phyloP scores from a whole-genome alignment of 2,888 invertebrate species.

The Sericinus montela region DNA sequence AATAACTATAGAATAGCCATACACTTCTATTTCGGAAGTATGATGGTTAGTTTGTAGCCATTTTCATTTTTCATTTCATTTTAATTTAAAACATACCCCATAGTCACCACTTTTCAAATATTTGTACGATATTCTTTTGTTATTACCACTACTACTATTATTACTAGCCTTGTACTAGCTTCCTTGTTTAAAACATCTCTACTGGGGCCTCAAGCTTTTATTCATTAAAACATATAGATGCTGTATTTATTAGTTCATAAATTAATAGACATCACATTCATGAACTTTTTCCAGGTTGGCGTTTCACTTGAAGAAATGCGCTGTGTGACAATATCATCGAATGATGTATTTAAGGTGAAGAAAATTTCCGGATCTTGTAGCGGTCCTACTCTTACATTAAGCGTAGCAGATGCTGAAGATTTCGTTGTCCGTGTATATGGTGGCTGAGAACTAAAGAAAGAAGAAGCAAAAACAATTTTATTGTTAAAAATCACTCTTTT shows the following conservation, averaged over 20 bases:
- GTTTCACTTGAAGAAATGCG: conserved; percentile 20
- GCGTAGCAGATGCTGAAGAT: conserved; percentile 2
- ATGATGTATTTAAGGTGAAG: conserved; percentile 6
- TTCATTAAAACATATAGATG: no score
- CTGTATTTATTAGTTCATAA: no score
- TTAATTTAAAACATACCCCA: no score
- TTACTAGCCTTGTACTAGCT: not conserved
- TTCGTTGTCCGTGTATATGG: conserved; percentile 7
- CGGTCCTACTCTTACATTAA: conserved; percentile 19
- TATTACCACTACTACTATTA: no score
- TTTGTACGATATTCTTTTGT: not conserved
- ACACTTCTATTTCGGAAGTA: no score
- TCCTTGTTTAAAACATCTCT: not conserved
- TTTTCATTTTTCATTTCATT: no score
- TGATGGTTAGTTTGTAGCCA: no score
- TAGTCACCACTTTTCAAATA: no score
- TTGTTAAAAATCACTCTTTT: no score
- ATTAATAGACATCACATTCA: not conserved
- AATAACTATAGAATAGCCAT: no score
- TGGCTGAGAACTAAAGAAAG: not conserved
- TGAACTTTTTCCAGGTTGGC: conserved; percentile 18
- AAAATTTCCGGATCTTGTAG: conserved; percentile 20
- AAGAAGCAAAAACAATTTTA: no score
- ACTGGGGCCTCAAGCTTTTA: not conserved
- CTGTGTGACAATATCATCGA: conserved; percentile 20